phyloP scores from a whole-genome alignment of 1,140 invertebrate species.

The Lepidostoma basale region DNA sequence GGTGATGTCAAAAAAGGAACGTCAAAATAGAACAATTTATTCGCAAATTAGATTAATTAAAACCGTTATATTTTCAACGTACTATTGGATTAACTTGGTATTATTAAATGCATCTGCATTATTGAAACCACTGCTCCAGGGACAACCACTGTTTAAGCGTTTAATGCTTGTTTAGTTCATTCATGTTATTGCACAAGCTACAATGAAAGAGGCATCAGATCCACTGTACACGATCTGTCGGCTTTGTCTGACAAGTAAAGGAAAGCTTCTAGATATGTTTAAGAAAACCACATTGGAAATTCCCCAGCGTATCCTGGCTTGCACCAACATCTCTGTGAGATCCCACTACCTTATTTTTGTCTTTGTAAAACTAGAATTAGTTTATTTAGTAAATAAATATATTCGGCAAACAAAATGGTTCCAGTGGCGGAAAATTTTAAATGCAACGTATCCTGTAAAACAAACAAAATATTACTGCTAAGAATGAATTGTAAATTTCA shows the following conservation, averaged over 20 bases:
- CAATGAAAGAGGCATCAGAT: not conserved
- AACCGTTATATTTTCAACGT: no score
- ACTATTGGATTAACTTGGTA: no score
- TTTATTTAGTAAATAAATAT: not conserved
- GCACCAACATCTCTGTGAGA: constrained; percentile 26
- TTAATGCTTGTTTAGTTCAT: no score
- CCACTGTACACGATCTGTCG: constrained; percentile 7
- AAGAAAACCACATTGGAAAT: constrained; percentile 2
- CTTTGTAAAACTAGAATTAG: not conserved
- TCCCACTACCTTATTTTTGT: not conserved
- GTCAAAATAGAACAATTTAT: no score
- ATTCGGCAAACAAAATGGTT: not conserved
- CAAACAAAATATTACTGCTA: not conserved
- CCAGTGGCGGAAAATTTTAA: not conserved
- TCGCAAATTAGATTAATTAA: no score
- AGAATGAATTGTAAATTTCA: not conserved
- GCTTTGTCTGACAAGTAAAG: constrained; percentile 24
- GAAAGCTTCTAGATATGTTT: constrained; percentile 25
- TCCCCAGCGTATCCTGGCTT: constrained; percentile 19
- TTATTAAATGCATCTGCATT: no score
- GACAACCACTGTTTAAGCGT: no score
- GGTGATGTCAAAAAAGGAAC: no score
- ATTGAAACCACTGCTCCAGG: no score
- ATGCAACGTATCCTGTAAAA: not conserved
- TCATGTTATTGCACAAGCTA: no score